Evolutionary conservation across 1,140 invertebrate species (phyloP), one percentile per base, ranked within the genome.

Genomic region (Diplogasteroides magnus): DNA sequence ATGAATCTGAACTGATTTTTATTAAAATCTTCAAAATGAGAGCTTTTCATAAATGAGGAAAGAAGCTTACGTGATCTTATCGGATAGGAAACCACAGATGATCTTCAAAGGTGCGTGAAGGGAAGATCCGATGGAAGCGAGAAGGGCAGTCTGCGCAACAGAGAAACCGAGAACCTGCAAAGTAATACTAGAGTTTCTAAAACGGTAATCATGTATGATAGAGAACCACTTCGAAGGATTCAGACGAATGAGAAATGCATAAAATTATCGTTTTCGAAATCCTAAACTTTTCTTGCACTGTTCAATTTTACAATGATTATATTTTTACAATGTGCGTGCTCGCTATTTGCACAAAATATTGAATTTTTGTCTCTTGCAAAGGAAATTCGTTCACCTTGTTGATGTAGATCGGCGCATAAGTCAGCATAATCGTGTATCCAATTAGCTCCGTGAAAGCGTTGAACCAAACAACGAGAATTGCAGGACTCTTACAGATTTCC

Each of bases 1-100:
- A 77, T 37, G 55, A 59, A 78, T 32, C 76, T 77, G 59, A 48
- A 80, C n/a, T n/a, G n/a, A n/a, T n/a, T n/a, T n/a, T n/a, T n/a
- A n/a, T n/a, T n/a, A n/a, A n/a, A n/a, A n/a, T n/a, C n/a, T n/a
- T n/a, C n/a, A n/a, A n/a, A n/a, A n/a, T 48, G 37, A 48, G 19
- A 48, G 6, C 19, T 6, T 48, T 6, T 48, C n/a, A n/a, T n/a
- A n/a, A n/a, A n/a, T n/a, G n/a, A n/a, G n/a, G n/a, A n/a, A n/a
- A n/a, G n/a, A n/a, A n/a, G n/a, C 37, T 48, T 48, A 48, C 37
- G 37, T 11, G 6, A 48, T 11, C 6, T 11, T 6, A 48, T 48
- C 37, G 19, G 37, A 48, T 11, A 48, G 37, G 37, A 48, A 19
- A 48, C 37, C 37, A 6, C 6, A 48, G 19, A 6, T 48, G 6